Percentiles rank a stretch among this genome's conserved stretches.
Evolutionary conservation across 2,888 invertebrate species (phyloP).

Genomic region (Phorcus lineatus): DNA sequence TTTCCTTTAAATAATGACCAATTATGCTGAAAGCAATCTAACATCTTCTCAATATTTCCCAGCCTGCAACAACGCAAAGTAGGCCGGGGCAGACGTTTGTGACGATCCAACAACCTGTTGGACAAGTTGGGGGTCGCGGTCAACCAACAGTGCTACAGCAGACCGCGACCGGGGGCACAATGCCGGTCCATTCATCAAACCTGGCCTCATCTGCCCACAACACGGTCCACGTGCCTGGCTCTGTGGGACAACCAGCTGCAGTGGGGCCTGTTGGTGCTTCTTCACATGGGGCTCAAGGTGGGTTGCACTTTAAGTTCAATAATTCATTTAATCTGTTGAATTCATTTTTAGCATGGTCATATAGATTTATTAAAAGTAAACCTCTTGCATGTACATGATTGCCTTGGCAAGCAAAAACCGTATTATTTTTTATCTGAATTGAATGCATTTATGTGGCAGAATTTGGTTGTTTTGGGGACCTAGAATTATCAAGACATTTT

Average conservation of each 20-base stretch:
- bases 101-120: conserved; percentile 5
- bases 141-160: conserved; percentile 18
- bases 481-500: no score
- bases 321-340: no score
- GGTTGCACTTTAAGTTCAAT: no score
- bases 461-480: no score
- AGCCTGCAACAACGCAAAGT: conserved; percentile 22
- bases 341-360: no score
- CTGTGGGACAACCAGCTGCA: conserved; percentile 35
- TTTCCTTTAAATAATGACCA: not conserved
- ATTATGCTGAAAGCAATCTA: no score
- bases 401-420: no score
- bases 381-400: no score
- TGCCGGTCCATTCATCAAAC: not conserved
- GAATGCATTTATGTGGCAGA: no score
- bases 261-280: conserved; percentile 21
- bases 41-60: not conserved
- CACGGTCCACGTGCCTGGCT: conserved; percentile 21
- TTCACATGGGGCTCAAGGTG: no score
- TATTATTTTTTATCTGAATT: no score
- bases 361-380: no score
- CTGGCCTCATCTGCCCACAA: not conserved
- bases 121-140: conserved; percentile 2
- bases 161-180: not conserved
- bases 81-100: not conserved